Evolutionary conservation across 2,113 vertebrate genomes (phyloP), one percentile per base, ranked within the genome.

Genomic region (Sinocyclocheilus grahami): DNA sequence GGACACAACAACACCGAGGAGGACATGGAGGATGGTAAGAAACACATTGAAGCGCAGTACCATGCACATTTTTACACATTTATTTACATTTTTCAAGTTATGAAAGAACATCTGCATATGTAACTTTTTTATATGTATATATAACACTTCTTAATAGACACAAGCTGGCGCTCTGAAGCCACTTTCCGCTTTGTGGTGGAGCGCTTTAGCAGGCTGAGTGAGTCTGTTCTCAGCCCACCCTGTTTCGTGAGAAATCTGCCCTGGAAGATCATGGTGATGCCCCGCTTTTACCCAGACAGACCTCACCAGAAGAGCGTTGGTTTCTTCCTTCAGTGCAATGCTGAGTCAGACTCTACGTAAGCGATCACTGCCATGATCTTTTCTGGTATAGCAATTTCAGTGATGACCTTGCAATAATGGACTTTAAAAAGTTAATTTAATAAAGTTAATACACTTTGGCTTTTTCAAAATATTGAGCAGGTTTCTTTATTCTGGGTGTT

Each of bases 231-330:
- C 91, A 99, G 98, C 91, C 97, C 98, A 37, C 97, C 98, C 60
- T 99, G 97, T 94, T 99, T 99, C 79, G 97, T 99, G 33, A 95
- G 98, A 84, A 99, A 99, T 91, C 95, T 99, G 84, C 98, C 98
- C 0, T 99, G 98, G 98, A 99, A 99, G 96, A 99, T 99, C 88
- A 99, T 99, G 98, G 98, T 99, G 90, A 99, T 99, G 98, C 98
- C 98, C 0, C 96, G 98, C 30, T 98, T 99, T 92, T 98, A 99
- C 90, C 97, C 98, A 0, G 98, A 99, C 94, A 95, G 98, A 91
- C 98, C 98, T 20, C 97, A 99, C 94, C 98, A 99, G 93, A 99
- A 99, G 94, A 99, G 98, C 0, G 97, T 99, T 82, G 98, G 98
- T 90, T 99, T 99, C 95, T 99, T 99, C 92, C 96, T 99, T 86